Percentiles rank a stretch among this genome's conserved stretches.
phyloP scores from a whole-genome alignment of 2,113 vertebrate genomes.

The Nibea albiflora region DNA sequence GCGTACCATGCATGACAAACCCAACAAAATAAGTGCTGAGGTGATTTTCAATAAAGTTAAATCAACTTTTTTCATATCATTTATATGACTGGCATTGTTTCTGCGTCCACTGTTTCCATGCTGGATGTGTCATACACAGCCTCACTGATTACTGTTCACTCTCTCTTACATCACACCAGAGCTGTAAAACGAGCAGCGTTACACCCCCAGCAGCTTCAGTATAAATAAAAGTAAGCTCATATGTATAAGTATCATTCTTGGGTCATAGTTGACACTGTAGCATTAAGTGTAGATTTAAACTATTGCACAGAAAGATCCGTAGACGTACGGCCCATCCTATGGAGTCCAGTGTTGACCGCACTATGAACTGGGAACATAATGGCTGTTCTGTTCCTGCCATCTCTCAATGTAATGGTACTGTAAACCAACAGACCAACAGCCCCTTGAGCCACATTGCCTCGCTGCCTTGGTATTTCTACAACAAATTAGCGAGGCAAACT shows the following conservation, averaged over 20 bases:
- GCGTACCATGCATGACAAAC: no score
- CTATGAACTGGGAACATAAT: constrained; percentile 78
- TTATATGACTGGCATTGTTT: no score
- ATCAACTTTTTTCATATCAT: no score
- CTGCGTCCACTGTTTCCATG: no score
- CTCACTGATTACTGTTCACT: neutral
- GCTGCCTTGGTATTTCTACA: constrained; percentile 76
- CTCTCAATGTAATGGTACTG: constrained; percentile 80
- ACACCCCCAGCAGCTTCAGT: neutral
- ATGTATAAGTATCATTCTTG: neutral
- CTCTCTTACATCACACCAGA: neutral
- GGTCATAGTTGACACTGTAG: neutral
- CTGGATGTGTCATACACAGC: neutral
- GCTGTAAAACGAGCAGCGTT: neutral
- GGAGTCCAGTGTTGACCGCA: constrained; percentile 67
- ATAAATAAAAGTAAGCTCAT: neutral
- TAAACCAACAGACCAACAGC: constrained; percentile 72
- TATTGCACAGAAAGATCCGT: neutral
- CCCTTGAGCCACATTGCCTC: constrained; percentile 76
- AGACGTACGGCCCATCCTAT: constrained; percentile 5
- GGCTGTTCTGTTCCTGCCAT: constrained; percentile 79
- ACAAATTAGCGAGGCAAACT: constrained; percentile 83
- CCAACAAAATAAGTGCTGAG: no score
- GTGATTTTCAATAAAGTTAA: no score
- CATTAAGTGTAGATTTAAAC: constrained; percentile 1